Percentiles rank a stretch among this genome's conserved stretches.
phyloP scores from a whole-genome alignment of 2,113 vertebrate genomes.

The Chloroceryle aenea region DNA sequence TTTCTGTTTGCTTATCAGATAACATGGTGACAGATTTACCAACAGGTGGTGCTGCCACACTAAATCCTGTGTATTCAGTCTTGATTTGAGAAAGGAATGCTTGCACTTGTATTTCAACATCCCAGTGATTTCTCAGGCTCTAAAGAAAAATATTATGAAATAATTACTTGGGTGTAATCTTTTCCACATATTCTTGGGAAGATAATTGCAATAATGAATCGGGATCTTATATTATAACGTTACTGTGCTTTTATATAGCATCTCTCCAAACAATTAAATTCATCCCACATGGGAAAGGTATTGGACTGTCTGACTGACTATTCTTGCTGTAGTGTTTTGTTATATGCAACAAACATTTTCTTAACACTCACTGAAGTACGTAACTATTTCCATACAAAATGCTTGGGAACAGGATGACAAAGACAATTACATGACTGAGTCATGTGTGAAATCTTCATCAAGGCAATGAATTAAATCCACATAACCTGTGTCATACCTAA shows the following conservation, averaged over 20 bases:
- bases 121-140: neutral
- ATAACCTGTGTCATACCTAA: neutral
- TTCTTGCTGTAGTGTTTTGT: neutral
- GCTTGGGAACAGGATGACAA: neutral
- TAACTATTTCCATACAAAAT: constrained; percentile 6
- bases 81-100: neutral
- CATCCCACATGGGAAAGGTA: neutral
- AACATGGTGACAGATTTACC: neutral
- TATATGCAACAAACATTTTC: neutral
- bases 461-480: neutral
- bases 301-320: neutral
- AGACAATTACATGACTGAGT: neutral
- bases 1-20: neutral
- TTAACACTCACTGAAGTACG: neutral
- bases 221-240: neutral
- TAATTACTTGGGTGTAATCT: neutral
- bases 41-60: constrained; percentile 36
- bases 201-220: constrained; percentile 8
- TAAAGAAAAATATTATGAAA: constrained; percentile 12
- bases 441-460: neutral
- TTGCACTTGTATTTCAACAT: neutral
- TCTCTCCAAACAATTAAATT: neutral
- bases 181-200: constrained; percentile 10
- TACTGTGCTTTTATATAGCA: neutral
- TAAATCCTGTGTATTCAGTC: neutral